Evolutionary conservation across 2,888 invertebrate species (phyloP).

Genomic region (Leuctra nigra): DNA sequence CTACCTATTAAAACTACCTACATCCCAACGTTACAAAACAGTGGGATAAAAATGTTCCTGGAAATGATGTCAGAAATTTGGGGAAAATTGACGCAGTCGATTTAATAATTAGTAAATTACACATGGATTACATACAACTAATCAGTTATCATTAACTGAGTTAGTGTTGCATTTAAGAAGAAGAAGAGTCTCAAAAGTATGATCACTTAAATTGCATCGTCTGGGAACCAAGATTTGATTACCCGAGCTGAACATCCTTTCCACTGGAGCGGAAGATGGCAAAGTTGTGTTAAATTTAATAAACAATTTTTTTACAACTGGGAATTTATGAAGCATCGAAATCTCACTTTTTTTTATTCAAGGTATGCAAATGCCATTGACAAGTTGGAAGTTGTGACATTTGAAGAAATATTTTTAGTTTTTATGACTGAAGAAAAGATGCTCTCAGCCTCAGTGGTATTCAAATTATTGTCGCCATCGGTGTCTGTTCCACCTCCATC

Average conservation of each 20-base stretch:
- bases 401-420: not conserved
- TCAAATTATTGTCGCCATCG: conserved; percentile 1
- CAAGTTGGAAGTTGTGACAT: not conserved
- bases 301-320: conserved; percentile 16
- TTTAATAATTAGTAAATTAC: too few species aligned
- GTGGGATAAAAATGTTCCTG: too few species aligned
- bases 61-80: too few species aligned
- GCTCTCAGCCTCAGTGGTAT: conserved; percentile 3
- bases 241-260: conserved; percentile 17
- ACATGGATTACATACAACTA: too few species aligned
- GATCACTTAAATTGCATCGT: conserved; percentile 13
- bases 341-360: conserved; percentile 13
- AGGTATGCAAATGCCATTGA: not conserved
- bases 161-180: conserved; percentile 13
- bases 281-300: conserved; percentile 19
- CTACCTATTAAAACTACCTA: too few species aligned
- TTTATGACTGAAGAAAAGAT: not conserved
- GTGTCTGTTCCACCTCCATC: conserved; percentile 1
- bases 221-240: conserved; percentile 18
- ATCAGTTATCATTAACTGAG: too few species aligned
- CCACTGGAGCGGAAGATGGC: conserved; percentile 18
- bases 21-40: too few species aligned
- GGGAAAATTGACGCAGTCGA: too few species aligned
- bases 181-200: conserved; percentile 15
- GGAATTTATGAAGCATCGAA: conserved; percentile 13